A percentile compares a stretch with the other conserved stretches of the same genome.
phyloP scores from a whole-genome alignment of 2,888 invertebrate genomes.

The Hyles lineata region DNA sequence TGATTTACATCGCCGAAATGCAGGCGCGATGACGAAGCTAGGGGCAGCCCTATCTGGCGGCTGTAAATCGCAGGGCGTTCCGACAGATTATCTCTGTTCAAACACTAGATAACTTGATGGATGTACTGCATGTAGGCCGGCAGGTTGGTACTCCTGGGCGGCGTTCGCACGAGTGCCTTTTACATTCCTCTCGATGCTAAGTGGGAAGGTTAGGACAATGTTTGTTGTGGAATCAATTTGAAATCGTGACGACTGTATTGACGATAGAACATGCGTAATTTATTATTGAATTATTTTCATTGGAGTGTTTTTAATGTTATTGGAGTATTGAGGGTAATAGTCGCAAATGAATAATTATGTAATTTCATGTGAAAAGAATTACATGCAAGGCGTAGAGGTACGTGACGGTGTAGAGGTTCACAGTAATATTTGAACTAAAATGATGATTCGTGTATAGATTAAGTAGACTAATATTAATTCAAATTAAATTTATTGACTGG shows the following conservation, averaged over 20 bases:
- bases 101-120: constrained; percentile 62
- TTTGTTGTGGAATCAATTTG: background rate
- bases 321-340: no score
- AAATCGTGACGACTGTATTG: background rate
- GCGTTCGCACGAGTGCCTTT: constrained; percentile 26
- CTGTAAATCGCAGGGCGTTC: constrained; percentile 48
- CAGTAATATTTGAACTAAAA: no score
- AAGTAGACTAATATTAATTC: no score
- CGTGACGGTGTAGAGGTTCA: no score
- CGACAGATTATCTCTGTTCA: constrained; percentile 58
- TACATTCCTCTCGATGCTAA: constrained; percentile 3
- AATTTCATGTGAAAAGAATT: no score
- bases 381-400: no score
- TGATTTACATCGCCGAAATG: background rate
- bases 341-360: no score
- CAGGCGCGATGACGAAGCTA: constrained; percentile 33
- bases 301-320: no score
- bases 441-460: no score
- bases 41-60: constrained; percentile 40
- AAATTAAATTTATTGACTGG: no score
- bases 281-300: no score
- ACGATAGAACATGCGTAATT: no score
- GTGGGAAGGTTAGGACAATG: background rate
- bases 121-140: constrained; percentile 41
- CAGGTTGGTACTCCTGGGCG: constrained; percentile 27